These are phyloP conservation scores for Cataglyphis altisquamis DNA, from an alignment of 2,888 invertebrate genomes.

Conservation along the genomic window DNA sequence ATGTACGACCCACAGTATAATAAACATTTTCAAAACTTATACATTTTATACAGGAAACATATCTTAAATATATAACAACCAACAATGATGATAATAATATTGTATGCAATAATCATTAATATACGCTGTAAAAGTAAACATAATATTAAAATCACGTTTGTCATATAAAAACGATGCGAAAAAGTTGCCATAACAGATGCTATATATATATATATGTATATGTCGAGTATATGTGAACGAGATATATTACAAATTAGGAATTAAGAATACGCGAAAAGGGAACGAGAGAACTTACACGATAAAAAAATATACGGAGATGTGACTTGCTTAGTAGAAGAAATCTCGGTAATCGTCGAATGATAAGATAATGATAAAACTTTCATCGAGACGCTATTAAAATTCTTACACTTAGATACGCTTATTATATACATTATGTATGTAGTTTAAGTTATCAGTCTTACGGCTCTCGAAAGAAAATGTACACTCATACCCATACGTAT, in stretches of 20 bases:
- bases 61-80: slow-evolving; percentile 43
- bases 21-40: slow-evolving; percentile 48
- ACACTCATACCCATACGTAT: slow-evolving; percentile 40
- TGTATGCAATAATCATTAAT: slow-evolving; percentile 54
- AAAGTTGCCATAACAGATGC: neutral
- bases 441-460: slow-evolving; percentile 78
- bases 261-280: slow-evolving; percentile 10
- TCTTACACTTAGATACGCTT: slow-evolving; percentile 44
- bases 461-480: slow-evolving; percentile 75
- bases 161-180: slow-evolving; percentile 14
- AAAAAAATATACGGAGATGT: slow-evolving; percentile 34
- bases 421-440: slow-evolving; percentile 65
- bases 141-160: slow-evolving; percentile 30
- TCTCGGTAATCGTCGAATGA: slow-evolving; percentile 40
- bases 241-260: slow-evolving; percentile 25
- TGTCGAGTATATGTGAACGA: slow-evolving; percentile 12
- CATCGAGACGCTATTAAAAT: slow-evolving; percentile 57
- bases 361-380: slow-evolving; percentile 56
- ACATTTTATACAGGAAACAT: slow-evolving; percentile 8
- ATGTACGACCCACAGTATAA: slow-evolving; percentile 57
- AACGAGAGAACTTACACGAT: neutral
- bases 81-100: slow-evolving; percentile 30
- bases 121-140: slow-evolving; percentile 28
- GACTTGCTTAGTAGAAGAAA: slow-evolving; percentile 23
- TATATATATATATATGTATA: neutral